Evolutionary conservation across 2,113 vertebrate genomes (phyloP).

Genomic region (Noturus placidus): DNA sequence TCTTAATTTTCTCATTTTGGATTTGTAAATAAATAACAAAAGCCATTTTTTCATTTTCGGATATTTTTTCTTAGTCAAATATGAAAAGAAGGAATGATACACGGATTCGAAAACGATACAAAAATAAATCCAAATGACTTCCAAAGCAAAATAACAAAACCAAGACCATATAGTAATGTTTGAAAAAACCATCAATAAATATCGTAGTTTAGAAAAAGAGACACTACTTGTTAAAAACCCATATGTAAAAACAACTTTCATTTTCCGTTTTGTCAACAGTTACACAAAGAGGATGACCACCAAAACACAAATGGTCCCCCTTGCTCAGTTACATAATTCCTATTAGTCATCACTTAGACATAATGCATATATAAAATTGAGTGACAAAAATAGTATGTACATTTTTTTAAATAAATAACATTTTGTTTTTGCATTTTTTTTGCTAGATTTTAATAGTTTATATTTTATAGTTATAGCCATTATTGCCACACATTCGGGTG

Average conservation of each 20-base stretch:
- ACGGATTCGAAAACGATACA: slow-evolving; percentile 14
- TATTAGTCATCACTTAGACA: slow-evolving; percentile 47
- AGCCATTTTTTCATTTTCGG: no score
- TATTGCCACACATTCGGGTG: slow-evolving; percentile 66
- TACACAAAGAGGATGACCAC: slow-evolving; percentile 48
- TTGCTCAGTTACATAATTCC: slow-evolving; percentile 53
- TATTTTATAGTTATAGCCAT: slow-evolving; percentile 50
- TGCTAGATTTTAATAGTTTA: slow-evolving; percentile 52
- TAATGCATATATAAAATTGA: slow-evolving; percentile 54
- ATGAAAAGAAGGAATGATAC: no score
- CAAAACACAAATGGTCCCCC: slow-evolving; percentile 51
- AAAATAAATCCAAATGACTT: slow-evolving; percentile 45
- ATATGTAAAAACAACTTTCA: slow-evolving; percentile 54
- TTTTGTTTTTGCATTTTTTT: slow-evolving; percentile 54
- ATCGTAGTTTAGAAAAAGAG: slow-evolving; percentile 72
- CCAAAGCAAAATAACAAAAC: slow-evolving; percentile 16
- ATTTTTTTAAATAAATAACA: slow-evolving; percentile 60
- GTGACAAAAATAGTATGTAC: slow-evolving; percentile 66
- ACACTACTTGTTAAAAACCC: slow-evolving; percentile 56
- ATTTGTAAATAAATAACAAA: no score
- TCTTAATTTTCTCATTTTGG: no score
- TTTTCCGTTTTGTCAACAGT: slow-evolving; percentile 45
- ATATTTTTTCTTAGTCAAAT: no score
- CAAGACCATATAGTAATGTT: slow-evolving; percentile 22
- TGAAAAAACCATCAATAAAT: slow-evolving; percentile 71